phyloP scores from a whole-genome alignment of 2,113 vertebrate species.

The Girardinichthys multiradiatus region DNA sequence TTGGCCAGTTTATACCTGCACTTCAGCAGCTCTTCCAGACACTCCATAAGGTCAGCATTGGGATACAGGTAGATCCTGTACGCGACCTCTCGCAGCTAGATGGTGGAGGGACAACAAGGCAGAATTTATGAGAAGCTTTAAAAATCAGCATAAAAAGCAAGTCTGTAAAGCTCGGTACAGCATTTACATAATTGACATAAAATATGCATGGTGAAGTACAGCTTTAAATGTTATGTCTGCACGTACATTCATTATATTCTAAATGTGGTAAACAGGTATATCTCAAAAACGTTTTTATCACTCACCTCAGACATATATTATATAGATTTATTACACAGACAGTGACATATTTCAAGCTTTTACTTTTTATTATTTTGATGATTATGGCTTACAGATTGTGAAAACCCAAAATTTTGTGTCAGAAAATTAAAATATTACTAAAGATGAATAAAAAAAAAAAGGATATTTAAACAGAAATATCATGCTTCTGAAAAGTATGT shows the following conservation, averaged over 20 bases:
- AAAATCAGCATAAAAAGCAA: background rate
- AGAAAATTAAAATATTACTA: too few species aligned
- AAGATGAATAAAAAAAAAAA: too few species aligned
- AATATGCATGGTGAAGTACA: background rate
- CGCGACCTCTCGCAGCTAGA: conserved; percentile 92
- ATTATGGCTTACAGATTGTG: too few species aligned
- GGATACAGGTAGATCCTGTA: conserved; percentile 96
- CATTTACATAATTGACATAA: too few species aligned
- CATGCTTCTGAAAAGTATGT: too few species aligned
- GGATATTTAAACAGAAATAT: too few species aligned
- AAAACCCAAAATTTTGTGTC: too few species aligned
- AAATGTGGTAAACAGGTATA: background rate
- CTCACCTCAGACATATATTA: too few species aligned
- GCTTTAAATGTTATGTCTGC: background rate
- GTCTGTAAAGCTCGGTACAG: background rate
- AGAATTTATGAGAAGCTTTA: conserved; percentile 8
- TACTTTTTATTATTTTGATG: too few species aligned
- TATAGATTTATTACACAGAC: too few species aligned
- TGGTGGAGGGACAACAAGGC: conserved; percentile 6
- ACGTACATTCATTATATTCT: background rate
- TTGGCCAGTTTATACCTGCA: conserved; percentile 88
- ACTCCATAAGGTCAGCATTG: conserved; percentile 81
- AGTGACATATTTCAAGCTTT: too few species aligned
- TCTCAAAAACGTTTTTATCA: background rate
- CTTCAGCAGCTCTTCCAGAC: conserved; percentile 88